Conservation (phyloP, 2,113 vertebrate genomes). For the Burhinus bistriatus region DNA sequence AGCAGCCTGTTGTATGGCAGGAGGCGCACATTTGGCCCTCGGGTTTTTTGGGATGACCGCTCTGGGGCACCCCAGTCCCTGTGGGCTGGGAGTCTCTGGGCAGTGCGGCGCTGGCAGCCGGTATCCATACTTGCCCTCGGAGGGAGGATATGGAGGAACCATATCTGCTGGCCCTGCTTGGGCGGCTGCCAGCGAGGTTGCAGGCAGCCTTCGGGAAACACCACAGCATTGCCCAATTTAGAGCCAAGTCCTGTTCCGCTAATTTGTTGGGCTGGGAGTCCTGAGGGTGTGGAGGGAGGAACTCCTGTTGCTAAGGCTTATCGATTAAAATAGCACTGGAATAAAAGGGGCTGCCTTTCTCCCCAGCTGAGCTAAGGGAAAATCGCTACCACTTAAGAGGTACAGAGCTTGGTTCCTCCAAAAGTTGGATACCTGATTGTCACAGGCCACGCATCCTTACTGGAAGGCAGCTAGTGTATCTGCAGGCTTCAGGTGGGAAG, state of each 20-base stretch:
- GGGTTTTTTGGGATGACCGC: neutral
- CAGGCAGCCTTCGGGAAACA: neutral
- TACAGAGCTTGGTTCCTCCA: neutral
- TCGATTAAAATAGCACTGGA: neutral
- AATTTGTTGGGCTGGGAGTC: neutral
- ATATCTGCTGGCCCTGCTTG: neutral
- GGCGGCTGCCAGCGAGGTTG: neutral
- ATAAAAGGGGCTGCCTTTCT: neutral
- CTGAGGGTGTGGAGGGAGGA: neutral
- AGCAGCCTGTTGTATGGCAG: neutral
- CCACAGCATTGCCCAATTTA: fast-evolving
- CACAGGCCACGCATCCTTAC: neutral
- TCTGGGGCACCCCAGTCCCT: neutral
- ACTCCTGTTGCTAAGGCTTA: neutral
- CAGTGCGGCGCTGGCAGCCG: fast-evolving
- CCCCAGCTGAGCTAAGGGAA: neutral
- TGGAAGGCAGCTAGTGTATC: neutral
- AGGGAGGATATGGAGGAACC: neutral
- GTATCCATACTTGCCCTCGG: neutral
- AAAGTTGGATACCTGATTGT: neutral
- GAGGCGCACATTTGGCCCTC: fast-evolving
- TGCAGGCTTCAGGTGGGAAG: neutral
- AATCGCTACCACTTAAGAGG: neutral
- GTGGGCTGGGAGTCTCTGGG: neutral
- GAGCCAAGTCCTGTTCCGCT: neutral